These are phyloP conservation scores for Stramonita haemastoma DNA, from an alignment of 2,888 invertebrate genomes.

Conservation along the genomic window DNA sequence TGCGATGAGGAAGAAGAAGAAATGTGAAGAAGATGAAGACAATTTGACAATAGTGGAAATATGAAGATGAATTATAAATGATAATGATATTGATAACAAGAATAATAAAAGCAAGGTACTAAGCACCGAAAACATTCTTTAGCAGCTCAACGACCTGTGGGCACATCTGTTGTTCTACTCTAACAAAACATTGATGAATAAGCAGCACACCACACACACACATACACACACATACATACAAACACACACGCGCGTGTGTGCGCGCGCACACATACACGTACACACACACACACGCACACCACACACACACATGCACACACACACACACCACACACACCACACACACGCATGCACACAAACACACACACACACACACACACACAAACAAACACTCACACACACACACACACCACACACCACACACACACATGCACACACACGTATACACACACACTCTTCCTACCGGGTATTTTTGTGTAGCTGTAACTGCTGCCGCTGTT, in stretches of 20 bases:
- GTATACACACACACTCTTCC: not conserved
- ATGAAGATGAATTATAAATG: not conserved
- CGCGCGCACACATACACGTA: not conserved
- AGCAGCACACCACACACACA: not conserved
- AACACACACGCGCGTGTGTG: not conserved
- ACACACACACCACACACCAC: not conserved
- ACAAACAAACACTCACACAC: too few species aligned
- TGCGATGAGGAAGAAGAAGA: not conserved
- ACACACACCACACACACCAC: too few species aligned
- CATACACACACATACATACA: too few species aligned
- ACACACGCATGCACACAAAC: not conserved
- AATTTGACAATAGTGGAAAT: too few species aligned
- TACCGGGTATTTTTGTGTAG: not conserved
- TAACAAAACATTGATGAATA: too few species aligned
- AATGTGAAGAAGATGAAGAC: not conserved
- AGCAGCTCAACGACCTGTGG: too few species aligned
- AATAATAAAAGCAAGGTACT: too few species aligned
- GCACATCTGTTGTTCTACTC: too few species aligned
- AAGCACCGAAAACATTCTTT: too few species aligned
- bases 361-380: not conserved
- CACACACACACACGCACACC: too few species aligned
- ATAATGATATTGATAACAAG: too few species aligned
- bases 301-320: not conserved
- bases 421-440: not conserved
- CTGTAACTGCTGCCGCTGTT: too few species aligned